These are phyloP conservation scores for Augochlorella aurata DNA, from an alignment of 2,888 invertebrate species.

Conservation along the genomic window DNA sequence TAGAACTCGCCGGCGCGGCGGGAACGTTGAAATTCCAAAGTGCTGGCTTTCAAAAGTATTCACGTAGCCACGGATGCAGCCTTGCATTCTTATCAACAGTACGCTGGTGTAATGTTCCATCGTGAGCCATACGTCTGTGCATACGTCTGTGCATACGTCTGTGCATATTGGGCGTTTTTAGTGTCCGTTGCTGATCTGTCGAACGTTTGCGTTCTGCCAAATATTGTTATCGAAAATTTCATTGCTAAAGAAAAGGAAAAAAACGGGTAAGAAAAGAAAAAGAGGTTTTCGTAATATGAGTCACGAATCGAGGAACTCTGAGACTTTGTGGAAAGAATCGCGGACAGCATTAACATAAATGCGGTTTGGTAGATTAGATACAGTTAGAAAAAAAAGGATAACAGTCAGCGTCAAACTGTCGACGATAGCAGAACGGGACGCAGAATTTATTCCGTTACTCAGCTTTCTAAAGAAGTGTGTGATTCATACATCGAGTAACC, in stretches of 20 bases:
- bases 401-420: conserved; percentile 44
- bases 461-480: conserved; percentile 21
- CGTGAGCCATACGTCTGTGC: background rate
- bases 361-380: conserved; percentile 31
- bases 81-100: conserved; percentile 36
- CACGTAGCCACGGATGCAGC: conserved; percentile 15
- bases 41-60: conserved; percentile 12
- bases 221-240: background rate
- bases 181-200: background rate
- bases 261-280: background rate
- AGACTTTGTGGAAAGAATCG: background rate
- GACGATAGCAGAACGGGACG: conserved; percentile 45
- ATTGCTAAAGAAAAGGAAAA: background rate
- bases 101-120: conserved; percentile 19
- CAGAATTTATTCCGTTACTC: conserved; percentile 45
- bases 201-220: background rate
- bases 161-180: conserved; percentile 1
- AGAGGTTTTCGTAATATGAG: background rate
- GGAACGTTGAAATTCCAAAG: conserved; percentile 53
- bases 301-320: background rate
- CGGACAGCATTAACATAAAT: background rate
- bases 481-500: conserved; percentile 15
- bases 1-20: conserved; percentile 59
- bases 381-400: conserved; percentile 35
- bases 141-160: background rate